Evolutionary conservation across 2,888 invertebrate genomes (phyloP).

Genomic region (Pseudoips prasinana): DNA sequence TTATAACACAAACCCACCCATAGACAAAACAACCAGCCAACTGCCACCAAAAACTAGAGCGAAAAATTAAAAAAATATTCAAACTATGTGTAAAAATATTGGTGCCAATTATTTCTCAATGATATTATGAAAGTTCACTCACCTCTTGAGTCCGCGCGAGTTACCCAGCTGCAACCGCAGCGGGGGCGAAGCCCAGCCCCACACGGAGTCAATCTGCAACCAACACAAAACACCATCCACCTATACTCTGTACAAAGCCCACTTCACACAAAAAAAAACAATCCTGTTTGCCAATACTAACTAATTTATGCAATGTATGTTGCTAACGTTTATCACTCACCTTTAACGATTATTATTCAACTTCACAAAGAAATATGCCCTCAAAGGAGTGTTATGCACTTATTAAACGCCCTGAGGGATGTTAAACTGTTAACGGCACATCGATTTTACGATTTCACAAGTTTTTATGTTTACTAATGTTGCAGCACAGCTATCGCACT

Average conservation of each 20-base stretch:
- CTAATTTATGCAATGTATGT: conserved; percentile 64
- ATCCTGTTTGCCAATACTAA: conserved; percentile 47
- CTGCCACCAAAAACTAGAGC: neutral
- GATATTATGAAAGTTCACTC: conserved; percentile 47
- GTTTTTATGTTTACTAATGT: conserved; percentile 72
- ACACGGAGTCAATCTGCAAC: conserved; percentile 95
- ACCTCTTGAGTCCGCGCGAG: conserved; percentile 80
- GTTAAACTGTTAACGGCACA: conserved; percentile 57
- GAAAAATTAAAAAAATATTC: conserved; percentile 28
- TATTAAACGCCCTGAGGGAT: conserved; percentile 51
- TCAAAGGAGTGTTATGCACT: conserved; percentile 52
- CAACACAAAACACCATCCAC: conserved; percentile 45
- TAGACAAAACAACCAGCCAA: conserved; percentile 22
- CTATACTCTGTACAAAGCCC: conserved; percentile 31
- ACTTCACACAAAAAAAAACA: conserved; percentile 39
- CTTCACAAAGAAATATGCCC: conserved; percentile 49
- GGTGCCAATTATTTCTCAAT: conserved; percentile 38
- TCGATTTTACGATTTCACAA: conserved; percentile 63
- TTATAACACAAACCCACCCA: conserved; percentile 24
- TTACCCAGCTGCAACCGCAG: conserved; percentile 89
- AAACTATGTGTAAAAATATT: conserved; percentile 30
- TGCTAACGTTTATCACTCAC: conserved; percentile 57
- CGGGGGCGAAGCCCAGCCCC: conserved; percentile 97
- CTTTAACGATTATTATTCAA: conserved; percentile 68
- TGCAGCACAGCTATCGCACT: conserved; percentile 57